Conservation (phyloP, 2,113 vertebrate genomes). For the Pachyramphus minor region DNA sequence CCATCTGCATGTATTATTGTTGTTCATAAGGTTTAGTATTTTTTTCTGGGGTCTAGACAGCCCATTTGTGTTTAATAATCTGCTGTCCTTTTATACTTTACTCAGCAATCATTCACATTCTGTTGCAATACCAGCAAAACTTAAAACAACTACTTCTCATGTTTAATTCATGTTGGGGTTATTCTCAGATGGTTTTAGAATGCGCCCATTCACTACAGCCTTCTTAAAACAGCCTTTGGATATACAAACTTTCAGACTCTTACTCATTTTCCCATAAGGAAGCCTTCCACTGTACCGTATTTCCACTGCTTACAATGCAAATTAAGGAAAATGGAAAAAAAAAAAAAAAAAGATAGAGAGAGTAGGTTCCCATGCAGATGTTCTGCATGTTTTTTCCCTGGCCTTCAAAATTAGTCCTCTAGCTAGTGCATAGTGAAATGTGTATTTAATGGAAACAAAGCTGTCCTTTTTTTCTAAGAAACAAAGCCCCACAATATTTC, state of each 20-base stretch:
- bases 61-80: slow-evolving; percentile 39
- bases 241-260: slow-evolving; percentile 55
- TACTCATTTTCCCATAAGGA: slow-evolving; percentile 54
- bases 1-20: slow-evolving; percentile 48
- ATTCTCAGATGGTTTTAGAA: slow-evolving; percentile 56
- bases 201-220: slow-evolving; percentile 42
- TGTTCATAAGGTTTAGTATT: slow-evolving; percentile 39
- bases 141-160: slow-evolving; percentile 55
- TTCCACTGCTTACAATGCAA: slow-evolving; percentile 44
- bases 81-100: slow-evolving; percentile 41
- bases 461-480: background rate
- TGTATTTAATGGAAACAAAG: background rate
- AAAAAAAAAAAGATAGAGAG: background rate
- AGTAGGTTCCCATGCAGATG: slow-evolving; percentile 42
- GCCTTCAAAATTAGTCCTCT: background rate
- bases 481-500: background rate
- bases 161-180: slow-evolving; percentile 57
- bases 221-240: slow-evolving; percentile 65
- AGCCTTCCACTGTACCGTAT: slow-evolving; percentile 46
- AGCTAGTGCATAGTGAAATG: background rate
- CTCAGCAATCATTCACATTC: slow-evolving; percentile 46
- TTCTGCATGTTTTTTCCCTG: slow-evolving; percentile 14
- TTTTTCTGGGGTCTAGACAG: slow-evolving; percentile 45
- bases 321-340: background rate
- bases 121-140: slow-evolving; percentile 49